Evolutionary conservation across 2,113 vertebrate species (phyloP).

Genomic region (Cisticola juncidis): DNA sequence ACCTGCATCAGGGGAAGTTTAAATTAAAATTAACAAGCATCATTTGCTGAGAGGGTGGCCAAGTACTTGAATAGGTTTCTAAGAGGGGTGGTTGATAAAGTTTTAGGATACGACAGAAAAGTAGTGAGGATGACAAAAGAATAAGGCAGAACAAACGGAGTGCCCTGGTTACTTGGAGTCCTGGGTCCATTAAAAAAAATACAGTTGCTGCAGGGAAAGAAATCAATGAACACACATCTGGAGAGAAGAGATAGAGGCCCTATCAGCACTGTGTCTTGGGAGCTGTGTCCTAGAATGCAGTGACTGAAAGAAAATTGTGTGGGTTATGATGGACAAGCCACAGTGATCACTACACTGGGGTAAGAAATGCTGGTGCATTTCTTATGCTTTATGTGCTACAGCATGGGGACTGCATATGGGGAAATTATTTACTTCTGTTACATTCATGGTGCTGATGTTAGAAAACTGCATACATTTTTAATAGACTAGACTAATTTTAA

Average conservation of each 20-base stretch:
- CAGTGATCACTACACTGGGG: background rate
- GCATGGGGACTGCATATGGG: background rate
- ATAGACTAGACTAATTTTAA: background rate
- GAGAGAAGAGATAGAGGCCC: background rate
- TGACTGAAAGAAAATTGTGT: background rate
- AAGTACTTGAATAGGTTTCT: background rate
- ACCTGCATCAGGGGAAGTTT: background rate
- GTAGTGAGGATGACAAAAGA: background rate
- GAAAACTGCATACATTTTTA: background rate
- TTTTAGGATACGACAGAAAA: background rate
- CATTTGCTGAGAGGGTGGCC: background rate
- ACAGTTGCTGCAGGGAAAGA: background rate
- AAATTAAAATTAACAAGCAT: background rate
- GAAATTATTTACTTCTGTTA: background rate
- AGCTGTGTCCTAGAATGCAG: background rate
- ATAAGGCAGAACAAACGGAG: background rate
- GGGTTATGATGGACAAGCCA: background rate
- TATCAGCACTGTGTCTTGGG: background rate
- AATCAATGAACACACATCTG: background rate
- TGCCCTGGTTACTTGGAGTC: background rate
- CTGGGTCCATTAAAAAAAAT: background rate
- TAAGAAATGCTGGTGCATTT: background rate
- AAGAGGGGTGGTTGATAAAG: background rate
- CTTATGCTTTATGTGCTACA: background rate
- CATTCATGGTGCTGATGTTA: background rate